Percentiles rank a stretch among this genome's conserved stretches.
These are phyloP conservation scores for Cynodonichthys magdalenae DNA, from an alignment of 2,797 vertebrate genomes.

Conservation along the genomic window DNA sequence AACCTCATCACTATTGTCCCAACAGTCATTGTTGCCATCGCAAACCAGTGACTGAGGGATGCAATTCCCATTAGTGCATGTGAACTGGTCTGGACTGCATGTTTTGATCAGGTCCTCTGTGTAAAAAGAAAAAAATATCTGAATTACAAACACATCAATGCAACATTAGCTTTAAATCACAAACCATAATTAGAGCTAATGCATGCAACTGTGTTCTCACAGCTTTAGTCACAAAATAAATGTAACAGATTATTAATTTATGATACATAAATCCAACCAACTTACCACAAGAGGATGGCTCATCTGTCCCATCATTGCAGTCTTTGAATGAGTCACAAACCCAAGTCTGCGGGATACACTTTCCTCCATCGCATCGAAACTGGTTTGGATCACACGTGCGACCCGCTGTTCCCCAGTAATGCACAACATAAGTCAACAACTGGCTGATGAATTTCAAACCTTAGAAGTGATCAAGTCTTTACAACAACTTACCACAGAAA, in stretches of 20 bases:
- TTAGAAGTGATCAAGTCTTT: not conserved
- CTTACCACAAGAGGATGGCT: constrained; percentile 75
- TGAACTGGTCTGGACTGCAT: constrained; percentile 71
- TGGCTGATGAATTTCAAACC: not conserved
- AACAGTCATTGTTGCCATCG: constrained; percentile 91
- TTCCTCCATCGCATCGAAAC: constrained; percentile 72
- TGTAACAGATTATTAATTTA: not conserved
- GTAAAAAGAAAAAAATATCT: constrained; percentile 6
- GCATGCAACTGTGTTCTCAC: not conserved
- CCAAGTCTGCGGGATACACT: constrained; percentile 72
- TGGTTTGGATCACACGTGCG: constrained; percentile 69
- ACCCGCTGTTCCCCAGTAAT: constrained; percentile 48
- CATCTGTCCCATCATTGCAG: constrained; percentile 77
- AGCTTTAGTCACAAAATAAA: not conserved
- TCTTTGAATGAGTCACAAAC: constrained; percentile 73
- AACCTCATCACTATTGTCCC: constrained; percentile 93
- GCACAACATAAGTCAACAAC: constrained; percentile 13
- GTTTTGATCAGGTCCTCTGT: constrained; percentile 67
- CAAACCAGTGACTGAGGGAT: constrained; percentile 68
- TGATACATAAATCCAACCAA: not conserved
- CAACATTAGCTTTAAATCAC: not conserved
- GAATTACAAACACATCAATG: not conserved
- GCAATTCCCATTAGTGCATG: constrained; percentile 80
- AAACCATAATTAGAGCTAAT: not conserved
- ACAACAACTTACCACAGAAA: constrained; percentile 69